A percentile compares a stretch with the other conserved stretches of the same genome.
Conservation (phyloP, 30 jellyfish, hydroid and myxozoan genomes). For the Hydractinia echinata region DNA sequence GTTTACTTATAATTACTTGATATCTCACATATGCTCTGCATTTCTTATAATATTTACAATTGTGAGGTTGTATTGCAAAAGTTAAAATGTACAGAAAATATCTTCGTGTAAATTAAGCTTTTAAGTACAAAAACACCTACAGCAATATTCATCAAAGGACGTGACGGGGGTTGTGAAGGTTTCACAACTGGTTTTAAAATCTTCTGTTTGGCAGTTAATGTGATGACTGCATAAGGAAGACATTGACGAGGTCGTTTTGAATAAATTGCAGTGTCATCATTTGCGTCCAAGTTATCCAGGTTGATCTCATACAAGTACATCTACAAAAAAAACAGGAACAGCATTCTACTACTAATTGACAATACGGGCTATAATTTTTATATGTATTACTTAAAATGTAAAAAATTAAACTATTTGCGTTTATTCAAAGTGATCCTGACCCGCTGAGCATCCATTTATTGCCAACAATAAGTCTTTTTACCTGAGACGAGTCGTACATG, state of each 20-base stretch:
- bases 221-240: conserved; percentile 63
- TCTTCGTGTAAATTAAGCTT: no score
- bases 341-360: not conserved
- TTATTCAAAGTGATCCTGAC: no score
- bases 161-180: not conserved
- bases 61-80: no score
- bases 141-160: no score
- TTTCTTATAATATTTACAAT: no score
- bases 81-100: no score
- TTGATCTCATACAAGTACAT: conserved; percentile 64
- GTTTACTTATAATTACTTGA: no score
- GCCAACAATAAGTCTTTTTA: not conserved
- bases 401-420: not conserved
- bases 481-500: conserved; percentile 68
- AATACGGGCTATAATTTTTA: not conserved
- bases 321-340: conserved; percentile 24
- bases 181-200: conserved; percentile 8
- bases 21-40: no score
- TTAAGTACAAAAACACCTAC: no score
- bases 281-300: conserved; percentile 14
- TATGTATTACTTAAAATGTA: not conserved
- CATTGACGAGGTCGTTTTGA: conserved; percentile 79
- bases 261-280: conserved; percentile 41
- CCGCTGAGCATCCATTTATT: no score
- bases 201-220: conserved; percentile 24